Conservation (phyloP, 2,797 vertebrate species). For the Anomalospiza imberbis region DNA sequence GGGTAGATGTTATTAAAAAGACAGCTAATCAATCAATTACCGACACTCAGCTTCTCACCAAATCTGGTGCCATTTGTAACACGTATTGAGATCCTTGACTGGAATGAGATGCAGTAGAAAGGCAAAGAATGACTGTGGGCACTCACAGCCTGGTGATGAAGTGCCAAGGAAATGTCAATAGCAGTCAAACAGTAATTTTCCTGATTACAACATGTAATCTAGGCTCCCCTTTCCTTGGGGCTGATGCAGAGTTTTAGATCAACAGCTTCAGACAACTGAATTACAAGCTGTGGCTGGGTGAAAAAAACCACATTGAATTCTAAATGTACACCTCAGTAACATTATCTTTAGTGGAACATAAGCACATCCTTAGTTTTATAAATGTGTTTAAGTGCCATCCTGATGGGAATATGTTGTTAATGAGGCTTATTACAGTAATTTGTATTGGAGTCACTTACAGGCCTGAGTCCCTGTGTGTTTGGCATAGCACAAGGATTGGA, state of each 20-base stretch:
- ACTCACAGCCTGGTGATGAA: background rate
- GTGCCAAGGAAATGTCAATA: conserved; percentile 17
- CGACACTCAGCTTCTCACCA: background rate
- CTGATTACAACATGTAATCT: background rate
- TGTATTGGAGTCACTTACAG: background rate
- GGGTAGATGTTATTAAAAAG: background rate
- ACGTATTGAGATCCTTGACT: background rate
- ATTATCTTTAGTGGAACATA: background rate
- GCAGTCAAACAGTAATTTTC: conserved; percentile 22
- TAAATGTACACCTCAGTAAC: background rate
- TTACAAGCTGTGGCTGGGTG: background rate
- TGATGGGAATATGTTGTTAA: background rate
- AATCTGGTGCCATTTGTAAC: background rate
- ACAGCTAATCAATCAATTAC: conserved; percentile 50
- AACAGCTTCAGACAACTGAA: background rate
- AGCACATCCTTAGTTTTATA: background rate
- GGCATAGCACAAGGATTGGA: background rate
- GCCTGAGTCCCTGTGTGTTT: background rate
- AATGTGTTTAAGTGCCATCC: background rate
- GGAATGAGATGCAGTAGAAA: background rate
- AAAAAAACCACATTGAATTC: background rate
- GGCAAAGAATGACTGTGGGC: background rate
- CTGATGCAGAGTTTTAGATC: background rate
- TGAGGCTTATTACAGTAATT: background rate
- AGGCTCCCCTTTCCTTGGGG: background rate